Evolutionary conservation across 1,140 invertebrate species (phyloP).

Genomic region (Plodia interpunctella): DNA sequence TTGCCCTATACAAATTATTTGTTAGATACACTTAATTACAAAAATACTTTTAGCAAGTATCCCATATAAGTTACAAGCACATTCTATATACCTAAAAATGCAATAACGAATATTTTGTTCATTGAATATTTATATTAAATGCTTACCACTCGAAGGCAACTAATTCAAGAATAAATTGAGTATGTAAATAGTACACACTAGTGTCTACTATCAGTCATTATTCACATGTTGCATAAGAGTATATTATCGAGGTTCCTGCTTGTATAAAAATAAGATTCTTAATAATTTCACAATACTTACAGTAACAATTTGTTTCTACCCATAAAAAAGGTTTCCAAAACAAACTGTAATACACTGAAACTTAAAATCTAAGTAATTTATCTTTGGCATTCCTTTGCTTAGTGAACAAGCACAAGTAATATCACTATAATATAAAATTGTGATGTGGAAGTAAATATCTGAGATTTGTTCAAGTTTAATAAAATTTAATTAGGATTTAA

Average conservation of each 20-base stretch:
- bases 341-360: slow-evolving; percentile 46
- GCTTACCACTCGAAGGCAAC: slow-evolving; percentile 45
- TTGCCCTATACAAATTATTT: slow-evolving; percentile 17
- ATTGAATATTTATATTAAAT: slow-evolving; percentile 37
- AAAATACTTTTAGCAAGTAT: slow-evolving; percentile 15
- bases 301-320: slow-evolving; percentile 76
- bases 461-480: too few species aligned
- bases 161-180: slow-evolving; percentile 51
- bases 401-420: slow-evolving; percentile 37
- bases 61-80: slow-evolving; percentile 12
- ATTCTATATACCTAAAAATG: slow-evolving; percentile 27
- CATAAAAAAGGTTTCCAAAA: slow-evolving; percentile 36
- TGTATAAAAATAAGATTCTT: slow-evolving; percentile 71
- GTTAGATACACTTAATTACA: slow-evolving; percentile 12
- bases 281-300: slow-evolving; percentile 50
- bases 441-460: slow-evolving; percentile 14
- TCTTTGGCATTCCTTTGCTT: slow-evolving; percentile 71
- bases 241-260: slow-evolving; percentile 49
- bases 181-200: slow-evolving; percentile 52
- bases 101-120: slow-evolving; percentile 26
- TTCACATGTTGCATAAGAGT: slow-evolving; percentile 59
- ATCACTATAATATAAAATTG: slow-evolving; percentile 41
- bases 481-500: too few species aligned
- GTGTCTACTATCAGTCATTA: slow-evolving; percentile 66
- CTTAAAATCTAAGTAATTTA: slow-evolving; percentile 65